phyloP scores from a whole-genome alignment of 2,888 invertebrate species.

The Phlogophora meticulosa region DNA sequence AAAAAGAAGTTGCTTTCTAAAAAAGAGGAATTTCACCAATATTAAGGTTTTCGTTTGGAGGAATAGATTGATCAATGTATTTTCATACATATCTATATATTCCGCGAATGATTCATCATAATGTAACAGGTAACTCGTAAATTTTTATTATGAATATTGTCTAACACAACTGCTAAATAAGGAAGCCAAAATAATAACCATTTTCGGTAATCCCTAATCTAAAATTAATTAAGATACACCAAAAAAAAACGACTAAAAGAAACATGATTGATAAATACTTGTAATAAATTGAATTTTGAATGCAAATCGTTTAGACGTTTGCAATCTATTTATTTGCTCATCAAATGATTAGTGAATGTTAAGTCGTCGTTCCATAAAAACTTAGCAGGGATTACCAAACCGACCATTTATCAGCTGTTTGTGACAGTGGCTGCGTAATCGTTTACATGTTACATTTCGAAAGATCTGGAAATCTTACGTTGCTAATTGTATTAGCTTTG shows the following conservation, averaged over 20 bases:
- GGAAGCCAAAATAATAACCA: not conserved
- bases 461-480: constrained; percentile 43
- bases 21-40: too few species aligned
- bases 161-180: too few species aligned
- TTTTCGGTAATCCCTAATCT: not conserved
- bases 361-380: constrained; percentile 25
- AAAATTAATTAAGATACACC: not conserved
- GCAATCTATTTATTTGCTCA: constrained; percentile 39
- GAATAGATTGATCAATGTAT: not conserved
- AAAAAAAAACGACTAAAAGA: not conserved
- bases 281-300: constrained; percentile 39
- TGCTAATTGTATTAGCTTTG: constrained; percentile 50
- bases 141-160: constrained; percentile 28
- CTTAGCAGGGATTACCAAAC: constrained; percentile 38
- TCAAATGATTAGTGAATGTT: constrained; percentile 36
- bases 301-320: constrained; percentile 26
- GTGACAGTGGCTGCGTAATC: constrained; percentile 36
- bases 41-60: too few species aligned
- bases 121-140: constrained; percentile 15
- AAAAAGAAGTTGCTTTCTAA: too few species aligned
- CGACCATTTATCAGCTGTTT: constrained; percentile 25
- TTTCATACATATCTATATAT: not conserved
- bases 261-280: constrained; percentile 23
- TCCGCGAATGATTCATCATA: constrained; percentile 11
- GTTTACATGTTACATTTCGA: constrained; percentile 42